Conservation (phyloP, 2,888 invertebrate species). For the Fragum fragum region DNA sequence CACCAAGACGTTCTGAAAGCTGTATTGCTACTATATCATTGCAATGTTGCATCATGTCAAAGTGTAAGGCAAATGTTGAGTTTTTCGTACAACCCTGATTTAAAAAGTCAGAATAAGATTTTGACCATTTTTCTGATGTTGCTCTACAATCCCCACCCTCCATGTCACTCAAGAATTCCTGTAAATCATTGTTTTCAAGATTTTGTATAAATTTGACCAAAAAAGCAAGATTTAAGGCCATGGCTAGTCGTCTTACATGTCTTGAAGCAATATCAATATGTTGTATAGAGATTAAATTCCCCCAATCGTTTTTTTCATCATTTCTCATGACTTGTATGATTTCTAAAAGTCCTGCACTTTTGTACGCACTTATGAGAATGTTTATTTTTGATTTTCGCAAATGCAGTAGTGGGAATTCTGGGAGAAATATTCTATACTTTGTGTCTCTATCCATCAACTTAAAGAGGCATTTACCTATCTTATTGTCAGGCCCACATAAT, state of each 20-base stretch:
- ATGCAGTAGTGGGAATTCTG: constrained; percentile 53
- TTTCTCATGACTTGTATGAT: constrained; percentile 47
- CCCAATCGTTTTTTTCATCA: constrained; percentile 48
- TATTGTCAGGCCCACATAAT: constrained; percentile 52
- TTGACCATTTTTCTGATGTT: neutral
- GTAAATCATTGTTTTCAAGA: neutral
- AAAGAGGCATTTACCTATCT: constrained; percentile 47
- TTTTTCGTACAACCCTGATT: no score
- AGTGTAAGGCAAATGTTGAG: no score
- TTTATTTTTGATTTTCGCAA: constrained; percentile 57
- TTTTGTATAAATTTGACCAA: constrained; percentile 24
- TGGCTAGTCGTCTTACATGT: constrained; percentile 31
- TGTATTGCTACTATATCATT: no score
- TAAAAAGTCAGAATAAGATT: neutral
- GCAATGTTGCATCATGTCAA: no score
- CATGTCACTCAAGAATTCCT: constrained; percentile 21
- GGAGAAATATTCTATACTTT: constrained; percentile 38
- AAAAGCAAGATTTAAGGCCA: constrained; percentile 38
- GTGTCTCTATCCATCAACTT: neutral
- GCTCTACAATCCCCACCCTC: constrained; percentile 4
- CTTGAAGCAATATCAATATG: constrained; percentile 48
- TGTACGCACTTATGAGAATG: constrained; percentile 49
- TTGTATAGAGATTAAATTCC: constrained; percentile 39
- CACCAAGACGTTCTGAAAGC: no score
- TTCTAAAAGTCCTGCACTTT: constrained; percentile 49